phyloP scores from a whole-genome alignment of 2,888 invertebrate species.

The Drosophila bunnanda region DNA sequence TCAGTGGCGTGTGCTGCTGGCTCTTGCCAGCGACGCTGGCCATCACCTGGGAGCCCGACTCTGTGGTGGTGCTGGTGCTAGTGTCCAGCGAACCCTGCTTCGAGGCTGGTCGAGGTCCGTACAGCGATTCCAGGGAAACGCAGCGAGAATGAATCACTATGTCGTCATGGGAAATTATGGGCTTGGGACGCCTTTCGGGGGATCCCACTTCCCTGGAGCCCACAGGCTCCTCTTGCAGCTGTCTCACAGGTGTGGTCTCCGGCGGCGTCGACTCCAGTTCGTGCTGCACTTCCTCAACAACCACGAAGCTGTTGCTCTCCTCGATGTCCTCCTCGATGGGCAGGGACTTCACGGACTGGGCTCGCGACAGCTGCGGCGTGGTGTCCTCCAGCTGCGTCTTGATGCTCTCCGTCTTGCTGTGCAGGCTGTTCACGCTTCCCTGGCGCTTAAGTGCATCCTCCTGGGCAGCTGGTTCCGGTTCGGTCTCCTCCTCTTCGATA shows the following conservation, averaged over 20 bases:
- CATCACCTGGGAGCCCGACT: constrained; percentile 66
- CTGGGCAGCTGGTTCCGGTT: constrained; percentile 15
- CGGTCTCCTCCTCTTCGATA: constrained; percentile 58
- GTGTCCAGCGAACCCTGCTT: constrained; percentile 62
- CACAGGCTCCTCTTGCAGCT: background rate
- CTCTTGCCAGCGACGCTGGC: constrained; percentile 51
- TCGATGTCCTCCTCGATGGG: constrained; percentile 84
- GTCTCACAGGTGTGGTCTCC: constrained; percentile 1
- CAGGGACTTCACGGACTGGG: constrained; percentile 85
- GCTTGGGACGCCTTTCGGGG: background rate
- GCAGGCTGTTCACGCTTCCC: constrained; percentile 72
- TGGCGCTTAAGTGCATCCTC: constrained; percentile 58
- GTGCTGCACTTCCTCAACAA: constrained; percentile 60
- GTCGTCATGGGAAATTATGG: constrained; percentile 28
- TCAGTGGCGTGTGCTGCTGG: constrained; percentile 75
- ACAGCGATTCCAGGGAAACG: constrained; percentile 79
- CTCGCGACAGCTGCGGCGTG: constrained; percentile 75
- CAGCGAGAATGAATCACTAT: constrained; percentile 53
- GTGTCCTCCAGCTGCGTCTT: constrained; percentile 73
- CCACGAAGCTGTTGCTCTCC: constrained; percentile 73
- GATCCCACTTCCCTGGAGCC: background rate
- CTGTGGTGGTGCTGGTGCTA: constrained; percentile 67
- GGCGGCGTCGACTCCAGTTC: constrained; percentile 42
- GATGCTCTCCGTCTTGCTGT: constrained; percentile 80
- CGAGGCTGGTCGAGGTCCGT: constrained; percentile 61